These are phyloP conservation scores for Bombyx mori DNA, from an alignment of 1,140 invertebrate species.

Conservation along the genomic window ASM3026992v2 NC_085119.1:6791001-6791500, in stretches of 20 bases:
- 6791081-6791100: too few relatives aligned
- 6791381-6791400: constrained; percentile 79
- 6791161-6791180: too few relatives aligned
- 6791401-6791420: constrained; percentile 75
- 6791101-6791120: too few relatives aligned
- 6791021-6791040: constrained; percentile 56
- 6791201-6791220: too few relatives aligned
- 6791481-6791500: too few relatives aligned
- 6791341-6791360: constrained; percentile 53
- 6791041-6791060: constrained; percentile 5
- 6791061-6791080: too few relatives aligned
- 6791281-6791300: neutral
- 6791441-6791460: neutral
- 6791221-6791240: too few relatives aligned
- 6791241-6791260: too few relatives aligned
- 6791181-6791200: too few relatives aligned
- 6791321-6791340: constrained; percentile 74
- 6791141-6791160: too few relatives aligned
- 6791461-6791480: too few relatives aligned
- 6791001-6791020: constrained; percentile 58
- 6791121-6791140: too few relatives aligned
- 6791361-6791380: constrained; percentile 64
- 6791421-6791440: neutral
- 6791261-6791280: neutral
- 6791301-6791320: constrained; percentile 38